Evolutionary conservation across 1,140 invertebrate genomes (phyloP).

Genomic region (Chelonus insularis): DNA sequence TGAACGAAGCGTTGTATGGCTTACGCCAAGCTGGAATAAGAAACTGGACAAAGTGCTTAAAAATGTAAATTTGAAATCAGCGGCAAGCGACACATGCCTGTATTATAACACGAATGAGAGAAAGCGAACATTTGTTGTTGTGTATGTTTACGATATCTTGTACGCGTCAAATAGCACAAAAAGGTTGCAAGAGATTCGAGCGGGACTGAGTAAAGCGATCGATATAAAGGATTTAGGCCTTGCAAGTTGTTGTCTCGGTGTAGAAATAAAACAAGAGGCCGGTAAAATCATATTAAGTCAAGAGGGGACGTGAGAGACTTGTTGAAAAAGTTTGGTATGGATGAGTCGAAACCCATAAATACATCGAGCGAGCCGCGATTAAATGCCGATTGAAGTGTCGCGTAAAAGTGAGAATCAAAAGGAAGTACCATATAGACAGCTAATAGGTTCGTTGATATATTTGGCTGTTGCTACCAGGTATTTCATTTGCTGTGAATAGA

Average conservation of each 20-base stretch:
- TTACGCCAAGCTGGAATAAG: neutral
- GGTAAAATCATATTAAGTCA: conserved; percentile 23
- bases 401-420: neutral
- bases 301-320: conserved; percentile 42
- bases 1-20: neutral
- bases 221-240: conserved; percentile 35
- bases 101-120: neutral
- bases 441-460: conserved; percentile 49
- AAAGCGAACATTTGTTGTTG: neutral
- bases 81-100: neutral
- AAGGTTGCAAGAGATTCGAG: conserved; percentile 22
- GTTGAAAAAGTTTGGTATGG: conserved; percentile 44
- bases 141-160: conserved; percentile 49
- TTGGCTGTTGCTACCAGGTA: conserved; percentile 45
- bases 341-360: conserved; percentile 41
- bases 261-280: conserved; percentile 24
- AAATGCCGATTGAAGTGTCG: neutral
- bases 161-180: conserved; percentile 35
- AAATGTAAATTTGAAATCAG: neutral
- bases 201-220: conserved; percentile 25
- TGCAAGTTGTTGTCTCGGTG: conserved; percentile 28
- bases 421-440: conserved; percentile 33
- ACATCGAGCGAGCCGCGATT: conserved; percentile 42
- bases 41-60: neutral
- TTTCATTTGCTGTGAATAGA: conserved; percentile 44